Conservation (phyloP, 2,888 invertebrate genomes). For the Tromatobia lineatoria region DNA sequence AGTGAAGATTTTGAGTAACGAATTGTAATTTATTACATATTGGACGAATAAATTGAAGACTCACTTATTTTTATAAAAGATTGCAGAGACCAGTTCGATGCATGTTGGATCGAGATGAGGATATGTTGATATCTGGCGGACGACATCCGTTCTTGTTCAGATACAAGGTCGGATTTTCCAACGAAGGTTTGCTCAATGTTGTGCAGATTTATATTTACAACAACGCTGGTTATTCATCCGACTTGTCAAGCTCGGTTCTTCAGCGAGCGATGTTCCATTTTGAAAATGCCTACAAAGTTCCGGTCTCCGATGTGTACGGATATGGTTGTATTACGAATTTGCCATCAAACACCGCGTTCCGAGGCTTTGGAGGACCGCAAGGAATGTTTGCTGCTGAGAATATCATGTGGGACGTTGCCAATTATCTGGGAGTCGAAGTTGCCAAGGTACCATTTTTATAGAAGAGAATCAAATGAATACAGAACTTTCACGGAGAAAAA, state of each 20-base stretch:
- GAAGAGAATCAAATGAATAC: too few species aligned
- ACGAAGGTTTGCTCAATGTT: constrained; percentile 91
- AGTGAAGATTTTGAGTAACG: too few species aligned
- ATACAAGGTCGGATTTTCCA: constrained; percentile 94
- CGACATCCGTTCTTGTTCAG: constrained; percentile 95
- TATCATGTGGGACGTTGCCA: constrained; percentile 92
- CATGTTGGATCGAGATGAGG: constrained; percentile 97
- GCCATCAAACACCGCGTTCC: constrained; percentile 96
- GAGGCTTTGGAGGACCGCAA: constrained; percentile 97
- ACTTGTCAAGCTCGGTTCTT: constrained; percentile 92
- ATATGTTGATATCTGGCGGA: constrained; percentile 95
- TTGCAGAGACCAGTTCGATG: constrained; percentile 92
- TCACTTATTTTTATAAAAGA: constrained; percentile 77
- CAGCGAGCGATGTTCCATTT: constrained; percentile 94
- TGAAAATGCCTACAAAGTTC: constrained; percentile 94
- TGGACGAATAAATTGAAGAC: background rate
- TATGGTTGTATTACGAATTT: constrained; percentile 95
- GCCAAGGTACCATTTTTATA: constrained; percentile 86
- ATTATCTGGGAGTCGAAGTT: constrained; percentile 88
- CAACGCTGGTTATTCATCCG: constrained; percentile 94
- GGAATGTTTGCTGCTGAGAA: constrained; percentile 95
- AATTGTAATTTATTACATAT: too few species aligned
- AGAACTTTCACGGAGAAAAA: too few species aligned
- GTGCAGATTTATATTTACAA: constrained; percentile 91
- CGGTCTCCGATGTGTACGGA: constrained; percentile 90